Percentiles rank a stretch among this genome's conserved stretches.
phyloP scores from a whole-genome alignment of 2,888 invertebrate species.

The Sympetrum striolatum region DNA sequence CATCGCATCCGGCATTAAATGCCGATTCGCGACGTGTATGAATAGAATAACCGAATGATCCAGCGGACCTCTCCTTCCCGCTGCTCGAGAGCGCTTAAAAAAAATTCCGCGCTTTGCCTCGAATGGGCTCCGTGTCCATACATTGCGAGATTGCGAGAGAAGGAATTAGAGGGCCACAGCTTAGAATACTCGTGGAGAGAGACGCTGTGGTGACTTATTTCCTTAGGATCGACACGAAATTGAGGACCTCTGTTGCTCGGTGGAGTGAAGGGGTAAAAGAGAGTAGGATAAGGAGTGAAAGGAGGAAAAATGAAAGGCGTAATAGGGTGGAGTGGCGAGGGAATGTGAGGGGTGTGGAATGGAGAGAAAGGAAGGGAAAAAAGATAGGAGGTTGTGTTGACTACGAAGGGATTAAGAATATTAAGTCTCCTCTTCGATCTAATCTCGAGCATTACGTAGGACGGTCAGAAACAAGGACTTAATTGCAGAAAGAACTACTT shows the following conservation, averaged over 20 bases:
- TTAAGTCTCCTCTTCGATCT: no score
- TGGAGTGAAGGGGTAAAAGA: not conserved
- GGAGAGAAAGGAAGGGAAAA: not conserved
- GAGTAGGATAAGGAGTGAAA: not conserved
- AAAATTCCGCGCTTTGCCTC: not conserved
- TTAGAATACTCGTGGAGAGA: not conserved
- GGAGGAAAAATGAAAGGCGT: not conserved
- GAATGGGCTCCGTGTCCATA: not conserved
- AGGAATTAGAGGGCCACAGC: not conserved
- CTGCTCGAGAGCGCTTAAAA: no score
- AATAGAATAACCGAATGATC: not conserved
- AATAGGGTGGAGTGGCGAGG: no score
- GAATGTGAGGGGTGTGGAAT: no score
- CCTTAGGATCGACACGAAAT: not conserved
- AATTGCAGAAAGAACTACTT: no score
- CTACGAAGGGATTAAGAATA: no score
- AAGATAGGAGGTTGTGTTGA: not conserved
- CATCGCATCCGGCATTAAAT: not conserved
- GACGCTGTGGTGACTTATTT: not conserved
- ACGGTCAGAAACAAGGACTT: no score
- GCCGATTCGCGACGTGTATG: not conserved
- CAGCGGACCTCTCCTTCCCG: no score
- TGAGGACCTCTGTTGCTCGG: not conserved
- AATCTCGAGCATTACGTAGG: no score
- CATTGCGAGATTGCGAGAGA: not conserved